Conservation (phyloP, 1,140 invertebrate species). For the Halyomorpha halys region DNA sequence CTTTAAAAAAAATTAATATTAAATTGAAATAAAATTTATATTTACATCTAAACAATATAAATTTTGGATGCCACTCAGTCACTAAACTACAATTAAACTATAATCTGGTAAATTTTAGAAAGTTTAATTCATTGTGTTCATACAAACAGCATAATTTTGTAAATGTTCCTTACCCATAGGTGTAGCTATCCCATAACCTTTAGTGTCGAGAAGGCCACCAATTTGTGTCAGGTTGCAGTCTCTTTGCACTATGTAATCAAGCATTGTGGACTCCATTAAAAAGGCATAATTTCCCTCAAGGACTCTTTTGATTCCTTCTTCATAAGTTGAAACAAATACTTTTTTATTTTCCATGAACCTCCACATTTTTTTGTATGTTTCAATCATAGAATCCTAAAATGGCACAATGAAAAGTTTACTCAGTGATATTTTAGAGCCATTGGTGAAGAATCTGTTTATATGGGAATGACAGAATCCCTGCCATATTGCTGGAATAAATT, state of each 20-base stretch:
- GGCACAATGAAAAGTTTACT: neutral
- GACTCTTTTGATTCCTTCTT: conserved; percentile 77
- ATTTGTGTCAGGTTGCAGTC: conserved; percentile 98
- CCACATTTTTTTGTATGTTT: conserved; percentile 97
- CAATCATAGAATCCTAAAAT: conserved; percentile 83
- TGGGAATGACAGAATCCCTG: too few species aligned
- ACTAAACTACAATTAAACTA: too few species aligned
- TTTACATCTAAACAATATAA: too few species aligned
- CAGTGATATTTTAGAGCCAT: too few species aligned
- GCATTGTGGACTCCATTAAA: conserved; percentile 96
- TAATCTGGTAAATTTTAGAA: neutral
- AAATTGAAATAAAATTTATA: too few species aligned
- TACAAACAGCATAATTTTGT: too few species aligned
- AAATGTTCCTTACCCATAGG: conserved; percentile 51
- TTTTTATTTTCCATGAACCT: conserved; percentile 78
- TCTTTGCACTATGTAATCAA: conserved; percentile 90
- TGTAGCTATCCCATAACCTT: conserved; percentile 83
- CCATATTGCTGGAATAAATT: too few species aligned
- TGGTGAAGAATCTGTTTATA: too few species aligned
- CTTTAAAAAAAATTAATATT: too few species aligned
- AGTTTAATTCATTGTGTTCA: too few species aligned
- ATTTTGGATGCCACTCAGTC: too few species aligned
- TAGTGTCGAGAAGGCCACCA: conserved; percentile 86
- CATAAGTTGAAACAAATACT: conserved; percentile 79
- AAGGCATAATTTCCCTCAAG: conserved; percentile 90